Evolutionary conservation across 2,797 vertebrate species (phyloP), one percentile per base, ranked within the genome.

Genomic region (Ctenopoma multispine): DNA sequence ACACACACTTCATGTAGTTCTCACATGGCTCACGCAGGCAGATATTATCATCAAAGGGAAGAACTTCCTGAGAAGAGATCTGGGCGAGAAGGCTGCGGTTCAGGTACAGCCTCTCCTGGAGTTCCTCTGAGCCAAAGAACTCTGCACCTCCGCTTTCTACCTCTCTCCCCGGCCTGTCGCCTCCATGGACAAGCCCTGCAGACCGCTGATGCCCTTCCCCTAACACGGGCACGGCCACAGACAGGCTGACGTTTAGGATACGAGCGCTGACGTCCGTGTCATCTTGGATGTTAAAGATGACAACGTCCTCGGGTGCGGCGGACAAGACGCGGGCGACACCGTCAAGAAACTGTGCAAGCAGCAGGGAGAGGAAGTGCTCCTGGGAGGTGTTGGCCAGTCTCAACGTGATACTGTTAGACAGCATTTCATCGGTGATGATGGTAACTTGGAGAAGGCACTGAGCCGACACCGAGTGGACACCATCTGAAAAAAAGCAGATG

Each of bases 1-100:
- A 97, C 79, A 99, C 96, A 1, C 97, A 99, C 93, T 96, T 96
- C 97, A 99, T 96, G 94, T 99, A 99, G 93, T 99, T 99, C 93
- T 99, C 97, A 3, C 97, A 99, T 0, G 97, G 97, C 87, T 99
- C 97, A 0, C 97, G 95, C 54, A 99, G 93, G 89, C 97, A 99
- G 89, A 99, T 96, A 88, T 99, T 99, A 94, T 99, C 97, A 0
- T 99, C 97, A 12, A 99, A 99, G 24, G 97, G 97, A 58, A 99
- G 95, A 47, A 99, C 97, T 7, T 93, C 94, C 92, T 98, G 97
- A 0, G 96, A 96, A 0, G 97, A 96, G 82, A 97, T 92, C 82
- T 93, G 93, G 0, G 96, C 93, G 29, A 99, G 91, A 49, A 99
- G 94, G 58, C 96, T 97, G 51, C 97, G 96, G 92, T 99, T 99